Evolutionary conservation across 1,140 invertebrate species (phyloP).

Genomic region (Rhopalosiphum maidis): DNA sequence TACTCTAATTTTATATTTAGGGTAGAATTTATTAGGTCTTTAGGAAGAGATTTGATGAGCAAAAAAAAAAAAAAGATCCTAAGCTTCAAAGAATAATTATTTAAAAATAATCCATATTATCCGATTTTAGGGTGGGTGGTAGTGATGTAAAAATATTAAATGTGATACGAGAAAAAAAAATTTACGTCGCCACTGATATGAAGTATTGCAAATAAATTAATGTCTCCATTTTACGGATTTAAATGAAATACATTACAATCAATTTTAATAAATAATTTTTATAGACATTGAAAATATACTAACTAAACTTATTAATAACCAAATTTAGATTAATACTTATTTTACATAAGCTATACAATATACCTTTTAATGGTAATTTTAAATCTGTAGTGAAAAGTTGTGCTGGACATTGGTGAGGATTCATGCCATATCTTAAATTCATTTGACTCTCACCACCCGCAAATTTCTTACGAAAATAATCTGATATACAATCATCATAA

Average conservation of each 20-base stretch:
- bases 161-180: no score
- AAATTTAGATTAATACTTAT: constrained; percentile 7
- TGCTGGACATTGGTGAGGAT: constrained; percentile 96
- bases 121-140: no score
- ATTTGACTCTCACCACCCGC: constrained; percentile 79
- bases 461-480: constrained; percentile 94
- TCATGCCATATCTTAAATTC: constrained; percentile 94
- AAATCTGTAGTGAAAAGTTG: constrained; percentile 86
- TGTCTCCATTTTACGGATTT: background rate
- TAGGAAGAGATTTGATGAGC: no score
- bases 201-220: no score
- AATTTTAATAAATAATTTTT: background rate
- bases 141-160: no score
- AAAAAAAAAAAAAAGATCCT: no score
- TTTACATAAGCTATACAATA: background rate
- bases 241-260: background rate
- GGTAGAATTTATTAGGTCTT: no score
- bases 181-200: no score
- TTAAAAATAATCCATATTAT: no score
- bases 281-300: background rate
- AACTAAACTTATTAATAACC: background rate
- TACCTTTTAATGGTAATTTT: constrained; percentile 82
- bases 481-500: constrained; percentile 93
- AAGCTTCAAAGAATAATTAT: no score
- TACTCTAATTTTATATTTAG: no score